Percentiles rank a stretch among this genome's conserved stretches.
Conservation (phyloP, 2,797 vertebrate genomes). For the Danio kyathit region DNA sequence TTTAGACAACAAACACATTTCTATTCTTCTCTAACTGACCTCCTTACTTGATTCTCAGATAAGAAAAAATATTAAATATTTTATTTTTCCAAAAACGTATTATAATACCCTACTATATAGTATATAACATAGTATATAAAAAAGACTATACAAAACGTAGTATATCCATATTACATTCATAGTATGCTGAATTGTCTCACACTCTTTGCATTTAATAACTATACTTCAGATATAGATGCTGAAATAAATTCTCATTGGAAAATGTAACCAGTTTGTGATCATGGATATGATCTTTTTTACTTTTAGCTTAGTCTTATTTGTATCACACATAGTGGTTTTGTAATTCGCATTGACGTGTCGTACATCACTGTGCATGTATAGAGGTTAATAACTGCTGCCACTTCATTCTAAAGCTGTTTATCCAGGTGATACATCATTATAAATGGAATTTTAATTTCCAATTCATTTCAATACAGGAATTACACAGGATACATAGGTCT, state of each 20-base stretch:
- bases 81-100: no score
- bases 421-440: neutral
- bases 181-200: no score
- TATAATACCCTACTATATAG: no score
- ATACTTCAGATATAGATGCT: no score
- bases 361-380: constrained; percentile 1
- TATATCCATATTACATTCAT: no score
- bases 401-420: neutral
- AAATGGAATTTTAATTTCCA: neutral
- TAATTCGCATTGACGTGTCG: neutral
- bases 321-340: neutral
- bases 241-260: no score
- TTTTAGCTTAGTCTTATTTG: neutral
- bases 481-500: neutral
- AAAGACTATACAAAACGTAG: no score
- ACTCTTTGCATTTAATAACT: no score
- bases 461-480: neutral
- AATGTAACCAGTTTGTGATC: no score
- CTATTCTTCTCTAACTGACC: neutral
- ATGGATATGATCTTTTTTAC: no score
- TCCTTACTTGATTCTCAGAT: neutral
- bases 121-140: no score
- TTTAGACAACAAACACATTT: neutral
- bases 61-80: neutral
- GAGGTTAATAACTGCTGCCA: neutral